Evolutionary conservation across 2,888 invertebrate genomes (phyloP), one percentile per base, ranked within the genome.

Genomic region (Watsonalla binaria): DNA sequence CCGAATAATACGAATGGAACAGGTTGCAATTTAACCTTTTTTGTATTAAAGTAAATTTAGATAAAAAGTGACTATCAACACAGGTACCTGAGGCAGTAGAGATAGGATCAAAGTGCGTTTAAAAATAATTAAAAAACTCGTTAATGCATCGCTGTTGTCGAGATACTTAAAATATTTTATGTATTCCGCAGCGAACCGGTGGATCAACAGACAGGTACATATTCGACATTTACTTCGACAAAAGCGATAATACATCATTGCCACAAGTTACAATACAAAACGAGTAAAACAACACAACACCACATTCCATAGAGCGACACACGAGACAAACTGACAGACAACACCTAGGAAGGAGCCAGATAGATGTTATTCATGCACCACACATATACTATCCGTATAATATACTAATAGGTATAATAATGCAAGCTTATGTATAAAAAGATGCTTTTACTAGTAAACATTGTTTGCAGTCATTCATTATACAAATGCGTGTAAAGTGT

Each of bases 311-410:
- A 74, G 78, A 64, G 78, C 70, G 72, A 70, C 59, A 68, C 60
- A 66, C 62, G 60, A 63, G 60, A 68, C 62, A 52, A 65, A 60
- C 62, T 65, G 66, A 73, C 66, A 70, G 63, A 74, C 75, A 70
- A 78, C 78, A 78, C 62, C 63, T 59, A 77, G 65, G 66, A 57
- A 66, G 65, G 65, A 74, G 71, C 72, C 70, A 80, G 72, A 87
- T 86, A 90, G 90, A 90, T 90, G 90, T 90, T 90, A 90, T 90
- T 90, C 90, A 89, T 90, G 90, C 90, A 90, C 90, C 90, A 87
- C 83, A 73, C 53, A 60, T 47, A 58, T 24, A 24, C 24, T 24
- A 24, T 24, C 24, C 24, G 24, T 24, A 24, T 24, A 24, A 24
- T 24, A 24, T 4, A 24, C 24, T 24, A 24, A 24, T 24, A 24